phyloP scores from a whole-genome alignment of 2,888 invertebrate genomes.

The Emmelina monodactyla region DNA sequence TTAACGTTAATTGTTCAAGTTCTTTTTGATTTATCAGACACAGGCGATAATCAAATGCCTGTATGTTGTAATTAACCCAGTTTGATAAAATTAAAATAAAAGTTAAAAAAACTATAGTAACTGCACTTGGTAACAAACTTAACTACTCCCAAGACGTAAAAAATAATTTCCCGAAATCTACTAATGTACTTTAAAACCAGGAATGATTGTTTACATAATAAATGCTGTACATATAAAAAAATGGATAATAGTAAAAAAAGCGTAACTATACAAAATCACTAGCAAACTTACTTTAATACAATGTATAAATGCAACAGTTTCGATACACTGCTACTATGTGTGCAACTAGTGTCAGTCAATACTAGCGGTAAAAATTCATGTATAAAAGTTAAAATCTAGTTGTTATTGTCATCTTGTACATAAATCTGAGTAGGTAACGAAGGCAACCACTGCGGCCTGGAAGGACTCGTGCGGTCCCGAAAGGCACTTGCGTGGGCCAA shows the following conservation, averaged over 20 bases:
- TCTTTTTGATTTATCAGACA: no score
- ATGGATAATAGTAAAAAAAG: constrained; percentile 34
- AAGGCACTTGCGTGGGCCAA: no score
- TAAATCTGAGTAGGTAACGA: constrained; percentile 40
- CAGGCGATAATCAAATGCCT: no score
- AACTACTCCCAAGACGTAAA: constrained; percentile 20
- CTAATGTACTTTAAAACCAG: constrained; percentile 30
- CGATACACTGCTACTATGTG: constrained; percentile 32
- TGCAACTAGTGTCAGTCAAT: constrained; percentile 38
- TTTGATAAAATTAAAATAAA: constrained; percentile 8
- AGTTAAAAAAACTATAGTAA: constrained; percentile 32
- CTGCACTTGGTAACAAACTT: constrained; percentile 58
- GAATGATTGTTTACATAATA: constrained; percentile 52
- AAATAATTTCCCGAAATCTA: constrained; percentile 17
- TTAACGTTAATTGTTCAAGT: constrained; percentile 20
- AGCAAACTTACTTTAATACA: constrained; percentile 47
- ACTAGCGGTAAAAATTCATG: constrained; percentile 35
- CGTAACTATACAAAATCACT: constrained; percentile 58
- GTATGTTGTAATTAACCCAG: neutral
- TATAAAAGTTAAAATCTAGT: constrained; percentile 1
- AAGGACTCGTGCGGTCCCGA: no score
- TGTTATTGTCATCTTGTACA: no score
- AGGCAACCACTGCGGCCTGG: no score
- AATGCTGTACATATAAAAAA: constrained; percentile 55
- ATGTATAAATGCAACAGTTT: constrained; percentile 55